Percentiles rank a stretch among this genome's conserved stretches.
Conservation (phyloP, 2,797 vertebrate species). For the Enteromius argenteus region DNA sequence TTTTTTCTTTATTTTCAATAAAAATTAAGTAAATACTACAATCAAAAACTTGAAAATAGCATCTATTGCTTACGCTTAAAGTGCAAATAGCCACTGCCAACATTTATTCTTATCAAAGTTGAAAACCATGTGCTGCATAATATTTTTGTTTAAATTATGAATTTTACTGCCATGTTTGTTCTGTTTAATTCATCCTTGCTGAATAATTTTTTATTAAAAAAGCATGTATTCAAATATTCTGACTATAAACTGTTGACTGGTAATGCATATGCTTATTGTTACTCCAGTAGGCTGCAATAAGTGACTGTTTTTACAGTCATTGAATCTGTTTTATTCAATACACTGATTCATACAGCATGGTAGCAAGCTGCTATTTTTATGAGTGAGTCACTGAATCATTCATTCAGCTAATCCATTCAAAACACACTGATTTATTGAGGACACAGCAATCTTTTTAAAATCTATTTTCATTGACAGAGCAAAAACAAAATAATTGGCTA, state of each 20-base stretch:
- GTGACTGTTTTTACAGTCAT: not conserved
- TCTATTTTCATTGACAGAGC: not conserved
- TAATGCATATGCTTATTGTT: not conserved
- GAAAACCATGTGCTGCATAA: not conserved
- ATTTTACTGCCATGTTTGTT: not conserved
- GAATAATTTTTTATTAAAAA: not conserved
- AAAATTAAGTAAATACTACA: no score
- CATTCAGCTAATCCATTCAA: not conserved
- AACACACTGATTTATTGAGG: not conserved
- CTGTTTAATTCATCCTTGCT: not conserved
- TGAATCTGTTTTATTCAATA: not conserved
- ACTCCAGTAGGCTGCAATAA: not conserved
- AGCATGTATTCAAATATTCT: not conserved
- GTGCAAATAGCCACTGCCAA: no score
- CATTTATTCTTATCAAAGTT: not conserved
- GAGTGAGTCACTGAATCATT: not conserved
- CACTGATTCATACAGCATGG: not conserved
- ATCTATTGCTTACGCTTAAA: no score
- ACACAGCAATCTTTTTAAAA: not conserved
- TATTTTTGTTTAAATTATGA: not conserved
- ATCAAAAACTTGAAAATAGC: no score
- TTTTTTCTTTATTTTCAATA: no score
- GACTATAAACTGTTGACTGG: not conserved
- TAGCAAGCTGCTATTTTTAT: not conserved
- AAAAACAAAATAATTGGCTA: not conserved